Evolutionary conservation across 2,113 vertebrate genomes (phyloP).

Genomic region (Notarius lentiginosus): DNA sequence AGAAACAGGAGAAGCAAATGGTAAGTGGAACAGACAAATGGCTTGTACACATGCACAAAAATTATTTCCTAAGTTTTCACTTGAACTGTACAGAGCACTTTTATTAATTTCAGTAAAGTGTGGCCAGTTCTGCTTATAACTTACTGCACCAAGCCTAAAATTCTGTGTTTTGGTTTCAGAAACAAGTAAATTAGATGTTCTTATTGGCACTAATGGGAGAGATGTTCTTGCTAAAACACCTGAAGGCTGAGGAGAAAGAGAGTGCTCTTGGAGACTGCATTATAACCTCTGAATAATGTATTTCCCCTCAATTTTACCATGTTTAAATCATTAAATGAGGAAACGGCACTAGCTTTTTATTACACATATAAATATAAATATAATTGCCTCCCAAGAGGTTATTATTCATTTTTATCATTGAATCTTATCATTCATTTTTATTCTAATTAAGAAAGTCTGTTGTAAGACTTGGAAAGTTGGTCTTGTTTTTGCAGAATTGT

Average conservation of each 20-base stretch:
- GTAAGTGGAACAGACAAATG: conserved; percentile 71
- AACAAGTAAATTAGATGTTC: conserved; percentile 48
- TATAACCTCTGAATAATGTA: conserved; percentile 7
- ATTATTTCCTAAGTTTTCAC: conserved; percentile 7
- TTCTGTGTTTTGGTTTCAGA: neutral
- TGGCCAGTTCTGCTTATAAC: conserved; percentile 37
- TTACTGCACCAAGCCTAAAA: conserved; percentile 44
- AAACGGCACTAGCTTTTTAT: conserved; percentile 59
- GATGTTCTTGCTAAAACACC: neutral
- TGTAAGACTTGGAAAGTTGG: conserved; percentile 45
- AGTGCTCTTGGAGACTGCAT: conserved; percentile 13
- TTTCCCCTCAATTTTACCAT: conserved; percentile 25
- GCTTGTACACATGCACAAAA: conserved; percentile 1
- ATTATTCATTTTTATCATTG: neutral
- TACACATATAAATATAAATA: conserved; percentile 66
- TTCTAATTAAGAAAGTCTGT: conserved; percentile 66
- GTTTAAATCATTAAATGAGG: conserved; percentile 61
- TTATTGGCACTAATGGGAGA: neutral
- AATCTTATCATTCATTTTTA: conserved; percentile 64
- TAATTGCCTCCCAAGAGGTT: conserved; percentile 70
- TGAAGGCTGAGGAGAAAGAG: neutral
- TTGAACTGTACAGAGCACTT: neutral
- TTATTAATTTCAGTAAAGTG: neutral
- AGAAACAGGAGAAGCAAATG: conserved; percentile 97
- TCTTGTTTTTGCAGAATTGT: conserved; percentile 51